Conservation (phyloP, 2,888 invertebrate species). For the Leucophora obtusa region DNA sequence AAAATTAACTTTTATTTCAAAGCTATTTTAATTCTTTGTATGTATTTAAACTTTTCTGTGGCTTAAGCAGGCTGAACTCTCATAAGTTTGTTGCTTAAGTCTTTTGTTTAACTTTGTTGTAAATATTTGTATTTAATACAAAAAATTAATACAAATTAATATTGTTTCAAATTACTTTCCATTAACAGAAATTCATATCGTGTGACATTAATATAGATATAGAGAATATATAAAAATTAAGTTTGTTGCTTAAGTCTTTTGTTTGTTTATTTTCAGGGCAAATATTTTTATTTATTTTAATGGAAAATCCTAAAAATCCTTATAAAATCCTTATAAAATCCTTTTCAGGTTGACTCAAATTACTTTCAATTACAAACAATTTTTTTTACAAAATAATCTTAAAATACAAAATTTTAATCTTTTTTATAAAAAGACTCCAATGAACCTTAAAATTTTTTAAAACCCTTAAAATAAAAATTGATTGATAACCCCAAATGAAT, state of each 20-base stretch:
- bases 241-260: constrained; percentile 25
- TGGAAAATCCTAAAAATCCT: no score
- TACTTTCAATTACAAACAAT: constrained; percentile 52
- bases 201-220: no score
- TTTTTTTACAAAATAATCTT: constrained; percentile 29
- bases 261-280: background rate
- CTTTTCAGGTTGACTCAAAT: constrained; percentile 55
- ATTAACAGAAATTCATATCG: no score
- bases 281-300: constrained; percentile 17
- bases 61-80: no score
- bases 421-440: background rate
- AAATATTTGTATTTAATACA: no score
- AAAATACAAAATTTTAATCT: background rate
- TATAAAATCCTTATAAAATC: background rate
- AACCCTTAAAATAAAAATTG: constrained; percentile 20
- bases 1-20: no score
- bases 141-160: no score
- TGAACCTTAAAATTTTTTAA: constrained; percentile 24
- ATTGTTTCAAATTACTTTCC: no score
- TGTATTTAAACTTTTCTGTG: no score
- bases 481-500: constrained; percentile 37
- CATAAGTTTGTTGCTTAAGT: no score
- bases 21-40: no score
- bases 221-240: background rate
- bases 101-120: no score